These are phyloP conservation scores for Tiphia femorata DNA, from an alignment of 2,888 invertebrate species.

Conservation along the genomic window DNA sequence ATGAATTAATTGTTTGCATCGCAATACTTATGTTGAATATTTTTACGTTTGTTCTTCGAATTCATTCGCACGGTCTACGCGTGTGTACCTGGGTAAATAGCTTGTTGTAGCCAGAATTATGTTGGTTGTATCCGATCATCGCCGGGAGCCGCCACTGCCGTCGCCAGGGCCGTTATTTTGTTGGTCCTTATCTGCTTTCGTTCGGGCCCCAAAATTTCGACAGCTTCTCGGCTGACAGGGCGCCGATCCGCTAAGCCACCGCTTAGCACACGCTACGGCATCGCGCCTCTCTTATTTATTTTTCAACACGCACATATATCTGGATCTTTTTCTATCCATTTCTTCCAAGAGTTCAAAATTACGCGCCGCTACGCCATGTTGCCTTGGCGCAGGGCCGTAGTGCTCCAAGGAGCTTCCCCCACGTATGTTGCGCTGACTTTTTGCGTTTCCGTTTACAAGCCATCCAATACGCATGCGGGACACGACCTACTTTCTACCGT, in stretches of 20 bases:
- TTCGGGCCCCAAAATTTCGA: constrained; percentile 19
- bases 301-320: not conserved
- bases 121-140: constrained; percentile 84
- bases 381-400: constrained; percentile 25
- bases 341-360: constrained; percentile 8
- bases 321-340: constrained; percentile 13
- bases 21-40: too few relatives aligned
- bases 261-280: constrained; percentile 49
- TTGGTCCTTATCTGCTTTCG: constrained; percentile 28
- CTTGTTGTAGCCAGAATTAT: constrained; percentile 85
- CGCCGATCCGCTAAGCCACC: constrained; percentile 33
- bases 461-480: constrained; percentile 54
- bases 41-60: too few relatives aligned
- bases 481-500: constrained; percentile 26
- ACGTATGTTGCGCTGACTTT: constrained; percentile 52
- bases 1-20: too few relatives aligned
- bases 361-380: constrained; percentile 39
- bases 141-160: constrained; percentile 55
- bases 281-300: constrained; percentile 33
- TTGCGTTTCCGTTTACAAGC: constrained; percentile 66
- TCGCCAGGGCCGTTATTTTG: constrained; percentile 45
- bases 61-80: not conserved
- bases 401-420: constrained; percentile 22
- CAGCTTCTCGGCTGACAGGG: constrained; percentile 12
- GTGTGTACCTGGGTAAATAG: constrained; percentile 82